Evolutionary conservation across 2,113 vertebrate genomes (phyloP), one percentile per base, ranked within the genome.

Genomic region (Psittacara wagleri): DNA sequence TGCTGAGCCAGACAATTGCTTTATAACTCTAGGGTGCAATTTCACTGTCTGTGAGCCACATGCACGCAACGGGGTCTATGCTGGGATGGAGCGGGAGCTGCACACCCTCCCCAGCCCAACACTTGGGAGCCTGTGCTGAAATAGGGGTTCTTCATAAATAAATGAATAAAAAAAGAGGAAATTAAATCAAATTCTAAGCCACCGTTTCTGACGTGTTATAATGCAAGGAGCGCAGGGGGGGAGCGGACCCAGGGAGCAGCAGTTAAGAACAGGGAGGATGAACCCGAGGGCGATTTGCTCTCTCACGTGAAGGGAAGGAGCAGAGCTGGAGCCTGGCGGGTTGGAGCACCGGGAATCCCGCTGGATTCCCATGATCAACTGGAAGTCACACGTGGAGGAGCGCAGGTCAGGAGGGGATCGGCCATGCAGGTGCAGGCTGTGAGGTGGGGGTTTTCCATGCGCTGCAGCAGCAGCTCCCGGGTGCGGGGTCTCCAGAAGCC

Each of bases 1-100:
- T 97, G 97, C 97, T 95, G 96, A 98, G 97, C 93, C 86, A 97
- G 97, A 97, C 97, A 97, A 98, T 94, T 95, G 97, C 97, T 98
- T 97, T 96, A 93, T 98, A 97, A 98, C 96, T 97, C 97, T 96
- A 96, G 97, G 97, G 98, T 95, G 95, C 96, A 94, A 97, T 96
- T 97, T 97, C 96, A 95, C 97, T 86, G 96, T 96, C 97, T 94
- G 97, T 52, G 97, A 98, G 96, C 96, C 94, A 33, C 96, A 88
- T 88, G 13, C 91, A 91, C 31, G 63, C 95, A 84, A 9, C 64
- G 27, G 90, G 93, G 79, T 62, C 91, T 91, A 17, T 25, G 16
- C 92, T 37, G 54, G 96, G 92, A 95, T 87, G 46, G 22, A 94
- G 87, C 46, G 54, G 16, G 64, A 16, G 33, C 75, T 85, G 82